Conservation (phyloP, 1,140 invertebrate genomes). For the Lithobius niger region DNA sequence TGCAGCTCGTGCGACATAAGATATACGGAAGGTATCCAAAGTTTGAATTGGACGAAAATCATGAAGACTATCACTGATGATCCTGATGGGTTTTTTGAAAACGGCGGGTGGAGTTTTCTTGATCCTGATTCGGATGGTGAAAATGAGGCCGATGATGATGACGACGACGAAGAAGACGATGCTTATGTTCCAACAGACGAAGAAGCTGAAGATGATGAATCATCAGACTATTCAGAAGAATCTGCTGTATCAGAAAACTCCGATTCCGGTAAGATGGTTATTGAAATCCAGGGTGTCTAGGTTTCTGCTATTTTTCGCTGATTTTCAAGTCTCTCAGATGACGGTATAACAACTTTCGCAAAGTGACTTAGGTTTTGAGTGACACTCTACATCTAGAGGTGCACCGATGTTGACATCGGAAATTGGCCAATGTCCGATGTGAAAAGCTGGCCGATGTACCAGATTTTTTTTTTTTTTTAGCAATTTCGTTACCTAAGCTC, state of each 20-base stretch:
- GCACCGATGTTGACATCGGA: too few species aligned
- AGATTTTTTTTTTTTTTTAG: too few species aligned
- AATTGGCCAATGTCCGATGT: too few species aligned
- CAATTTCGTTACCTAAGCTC: too few species aligned
- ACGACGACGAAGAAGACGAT: constrained; percentile 58
- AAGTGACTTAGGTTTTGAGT: too few species aligned
- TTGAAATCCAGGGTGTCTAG: constrained; percentile 38
- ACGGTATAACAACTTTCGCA: too few species aligned
- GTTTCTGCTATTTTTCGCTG: constrained; percentile 20
- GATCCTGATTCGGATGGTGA: constrained; percentile 83
- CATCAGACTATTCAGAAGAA: constrained; percentile 24
- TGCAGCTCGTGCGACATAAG: constrained; percentile 87
- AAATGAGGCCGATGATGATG: constrained; percentile 39
- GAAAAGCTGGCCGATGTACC: too few species aligned
- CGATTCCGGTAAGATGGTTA: constrained; percentile 20
- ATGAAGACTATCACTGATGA: constrained; percentile 99
- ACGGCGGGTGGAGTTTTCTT: constrained; percentile 96
- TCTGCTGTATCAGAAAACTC: constrained; percentile 24
- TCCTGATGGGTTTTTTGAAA: constrained; percentile 96
- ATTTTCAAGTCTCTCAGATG: too few species aligned
- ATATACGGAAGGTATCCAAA: constrained; percentile 96
- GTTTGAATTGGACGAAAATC: constrained; percentile 97
- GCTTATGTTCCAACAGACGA: constrained; percentile 30
- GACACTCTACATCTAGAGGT: too few species aligned
- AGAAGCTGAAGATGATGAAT: constrained; percentile 25